These are phyloP conservation scores for Euura saliciscinereae DNA, from an alignment of 1,140 invertebrate genomes.

Conservation along the genomic window DNA sequence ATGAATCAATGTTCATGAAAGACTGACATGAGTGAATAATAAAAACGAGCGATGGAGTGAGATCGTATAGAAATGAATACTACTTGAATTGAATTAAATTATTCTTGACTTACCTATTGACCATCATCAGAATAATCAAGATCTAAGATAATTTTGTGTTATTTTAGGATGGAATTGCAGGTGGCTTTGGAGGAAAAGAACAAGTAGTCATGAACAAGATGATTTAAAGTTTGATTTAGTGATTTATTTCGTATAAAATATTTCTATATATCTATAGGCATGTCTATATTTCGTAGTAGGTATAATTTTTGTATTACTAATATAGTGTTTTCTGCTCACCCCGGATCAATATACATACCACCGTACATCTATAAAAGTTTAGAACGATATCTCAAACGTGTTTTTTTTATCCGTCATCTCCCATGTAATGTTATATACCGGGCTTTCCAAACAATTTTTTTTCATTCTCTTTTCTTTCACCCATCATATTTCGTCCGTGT, in stretches of 20 bases:
- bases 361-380: background rate
- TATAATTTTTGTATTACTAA: conserved; percentile 16
- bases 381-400: background rate
- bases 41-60: too few species aligned
- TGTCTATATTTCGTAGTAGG: conserved; percentile 44
- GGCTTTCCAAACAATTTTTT: conserved; percentile 22
- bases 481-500: conserved; percentile 12
- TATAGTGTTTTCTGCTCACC: background rate
- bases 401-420: background rate
- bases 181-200: background rate
- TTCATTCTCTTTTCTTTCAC: conserved; percentile 16
- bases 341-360: background rate
- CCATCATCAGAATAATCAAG: too few species aligned
- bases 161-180: too few species aligned
- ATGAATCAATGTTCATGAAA: too few species aligned
- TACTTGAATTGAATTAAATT: too few species aligned
- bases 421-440: background rate
- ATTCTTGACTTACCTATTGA: too few species aligned
- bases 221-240: conserved; percentile 35
- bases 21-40: too few species aligned
- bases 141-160: too few species aligned
- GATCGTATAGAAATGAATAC: too few species aligned
- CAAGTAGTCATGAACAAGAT: background rate
- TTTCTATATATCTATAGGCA: conserved; percentile 45
- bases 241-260: conserved; percentile 60